These are phyloP conservation scores for Piaya cayana DNA, from an alignment of 2,113 vertebrate genomes.

Conservation along the genomic window DNA sequence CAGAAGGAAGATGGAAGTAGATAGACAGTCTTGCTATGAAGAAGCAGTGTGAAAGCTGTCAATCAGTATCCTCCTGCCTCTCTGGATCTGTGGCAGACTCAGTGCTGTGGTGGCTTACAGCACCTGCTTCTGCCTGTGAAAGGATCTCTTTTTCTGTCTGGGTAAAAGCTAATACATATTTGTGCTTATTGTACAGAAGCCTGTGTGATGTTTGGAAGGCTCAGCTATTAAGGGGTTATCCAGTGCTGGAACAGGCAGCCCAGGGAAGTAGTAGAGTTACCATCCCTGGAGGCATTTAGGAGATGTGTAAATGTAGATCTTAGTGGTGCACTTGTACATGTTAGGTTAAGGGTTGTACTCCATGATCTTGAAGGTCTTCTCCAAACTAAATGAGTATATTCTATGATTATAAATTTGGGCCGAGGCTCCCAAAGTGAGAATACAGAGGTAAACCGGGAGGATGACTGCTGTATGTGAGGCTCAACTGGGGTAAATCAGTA, in stretches of 20 bases:
- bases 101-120: neutral
- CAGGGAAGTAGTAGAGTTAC: neutral
- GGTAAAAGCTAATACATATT: neutral
- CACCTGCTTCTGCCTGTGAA: constrained; percentile 12
- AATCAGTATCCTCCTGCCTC: neutral
- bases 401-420: neutral
- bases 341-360: neutral
- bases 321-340: neutral
- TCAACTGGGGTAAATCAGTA: neutral
- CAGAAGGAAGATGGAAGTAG: neutral
- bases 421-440: neutral
- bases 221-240: neutral
- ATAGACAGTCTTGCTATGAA: neutral
- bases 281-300: neutral
- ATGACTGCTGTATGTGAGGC: neutral
- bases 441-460: neutral
- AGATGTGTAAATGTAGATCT: rapidly evolving
- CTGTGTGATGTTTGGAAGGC: neutral
- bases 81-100: rapidly evolving
- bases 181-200: neutral
- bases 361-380: neutral
- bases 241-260: neutral
- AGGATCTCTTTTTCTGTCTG: neutral
- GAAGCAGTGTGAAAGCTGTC: neutral
- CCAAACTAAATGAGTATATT: neutral